phyloP scores from a whole-genome alignment of 2,113 vertebrate genomes.

The Chamaetylas fuelleborni region DNA sequence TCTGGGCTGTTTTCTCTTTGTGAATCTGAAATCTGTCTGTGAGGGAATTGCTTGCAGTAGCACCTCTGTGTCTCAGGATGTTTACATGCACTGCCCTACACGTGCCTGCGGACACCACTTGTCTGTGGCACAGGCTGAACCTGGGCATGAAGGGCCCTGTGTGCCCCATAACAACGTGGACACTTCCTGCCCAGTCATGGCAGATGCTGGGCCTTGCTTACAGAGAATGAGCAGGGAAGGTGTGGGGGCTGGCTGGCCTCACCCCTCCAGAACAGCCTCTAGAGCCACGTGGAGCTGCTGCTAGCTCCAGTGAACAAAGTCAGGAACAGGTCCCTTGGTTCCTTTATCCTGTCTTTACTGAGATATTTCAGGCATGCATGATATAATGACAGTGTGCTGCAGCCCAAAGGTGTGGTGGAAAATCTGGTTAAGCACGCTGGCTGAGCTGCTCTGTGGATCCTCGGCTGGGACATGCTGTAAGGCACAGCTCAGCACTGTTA shows the following conservation, averaged over 20 bases:
- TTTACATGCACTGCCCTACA: rapidly evolving
- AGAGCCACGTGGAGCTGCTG: rapidly evolving
- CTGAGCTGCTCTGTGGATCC: neutral
- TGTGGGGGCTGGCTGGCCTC: neutral
- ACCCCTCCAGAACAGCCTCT: neutral
- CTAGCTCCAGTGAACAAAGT: neutral
- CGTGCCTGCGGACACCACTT: rapidly evolving
- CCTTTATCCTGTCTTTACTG: neutral
- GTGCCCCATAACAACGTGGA: rapidly evolving
- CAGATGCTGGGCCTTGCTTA: neutral
- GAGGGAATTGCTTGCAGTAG: neutral
- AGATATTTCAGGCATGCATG: slow-evolving; percentile 18
- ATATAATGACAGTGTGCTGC: neutral
- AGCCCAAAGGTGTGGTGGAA: neutral
- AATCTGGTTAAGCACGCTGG: neutral
- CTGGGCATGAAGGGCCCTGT: neutral
- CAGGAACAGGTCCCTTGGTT: neutral
- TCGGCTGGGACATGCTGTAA: neutral
- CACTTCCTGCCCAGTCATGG: neutral
- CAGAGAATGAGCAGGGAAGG: neutral
- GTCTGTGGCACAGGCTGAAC: neutral
- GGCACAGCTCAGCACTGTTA: neutral
- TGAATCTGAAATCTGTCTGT: neutral
- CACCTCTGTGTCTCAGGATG: neutral
- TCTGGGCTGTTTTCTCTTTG: neutral